A percentile compares a stretch with the other conserved stretches of the same genome.
Conservation (phyloP, 2,113 vertebrate genomes). For the Microtus montanus region DNA sequence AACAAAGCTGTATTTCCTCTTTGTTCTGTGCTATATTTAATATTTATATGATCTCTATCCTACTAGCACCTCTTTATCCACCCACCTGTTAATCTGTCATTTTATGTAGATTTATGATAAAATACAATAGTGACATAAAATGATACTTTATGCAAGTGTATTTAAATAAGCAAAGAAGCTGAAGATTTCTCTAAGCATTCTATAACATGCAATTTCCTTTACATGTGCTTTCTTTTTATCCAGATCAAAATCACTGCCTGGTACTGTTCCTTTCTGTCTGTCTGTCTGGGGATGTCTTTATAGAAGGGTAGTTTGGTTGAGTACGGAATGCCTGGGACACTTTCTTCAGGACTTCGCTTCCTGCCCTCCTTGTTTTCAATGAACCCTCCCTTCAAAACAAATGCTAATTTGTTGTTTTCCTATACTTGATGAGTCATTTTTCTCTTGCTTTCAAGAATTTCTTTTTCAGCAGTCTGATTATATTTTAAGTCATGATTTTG, state of each 20-base stretch:
- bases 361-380: background rate
- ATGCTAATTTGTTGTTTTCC: background rate
- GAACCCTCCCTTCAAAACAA: background rate
- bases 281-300: background rate
- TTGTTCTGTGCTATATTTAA: background rate
- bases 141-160: background rate
- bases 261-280: background rate
- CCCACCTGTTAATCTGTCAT: too few relatives aligned
- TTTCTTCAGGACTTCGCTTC: constrained; percentile 10
- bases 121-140: background rate
- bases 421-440: constrained; percentile 18
- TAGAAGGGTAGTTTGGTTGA: background rate
- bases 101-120: background rate
- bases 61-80: background rate
- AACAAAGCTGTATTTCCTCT: background rate
- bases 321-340: background rate
- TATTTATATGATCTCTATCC: background rate
- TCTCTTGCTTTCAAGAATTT: constrained; percentile 7
- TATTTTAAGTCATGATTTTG: constrained; percentile 24
- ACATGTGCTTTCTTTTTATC: background rate
- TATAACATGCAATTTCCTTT: background rate
- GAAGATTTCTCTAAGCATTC: background rate
- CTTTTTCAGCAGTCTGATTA: constrained; percentile 22
- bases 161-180: background rate
- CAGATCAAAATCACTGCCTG: background rate